Conservation (phyloP, 2,113 vertebrate genomes). For the Mastomys coucha region DNA sequence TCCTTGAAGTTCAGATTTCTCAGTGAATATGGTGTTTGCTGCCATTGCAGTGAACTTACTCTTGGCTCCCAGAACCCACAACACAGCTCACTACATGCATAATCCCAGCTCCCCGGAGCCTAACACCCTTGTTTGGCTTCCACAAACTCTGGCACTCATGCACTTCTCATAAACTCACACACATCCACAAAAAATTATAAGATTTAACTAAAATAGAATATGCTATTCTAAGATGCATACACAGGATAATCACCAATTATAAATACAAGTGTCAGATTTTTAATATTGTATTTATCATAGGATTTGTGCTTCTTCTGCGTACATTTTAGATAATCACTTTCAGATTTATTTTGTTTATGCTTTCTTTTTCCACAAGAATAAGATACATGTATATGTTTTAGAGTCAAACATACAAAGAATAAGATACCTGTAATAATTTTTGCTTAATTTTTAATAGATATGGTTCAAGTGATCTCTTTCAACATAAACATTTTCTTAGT, state of each 20-base stretch:
- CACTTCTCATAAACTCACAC: not conserved
- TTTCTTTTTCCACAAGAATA: not conserved
- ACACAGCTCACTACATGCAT: not conserved
- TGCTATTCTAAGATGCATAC: not conserved
- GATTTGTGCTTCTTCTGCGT: not conserved
- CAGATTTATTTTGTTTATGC: not conserved
- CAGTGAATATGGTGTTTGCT: not conserved
- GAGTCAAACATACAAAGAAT: not conserved
- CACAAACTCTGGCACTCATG: not conserved
- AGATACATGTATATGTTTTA: not conserved
- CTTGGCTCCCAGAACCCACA: not conserved
- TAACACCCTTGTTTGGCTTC: not conserved
- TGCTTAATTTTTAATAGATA: constrained; percentile 22
- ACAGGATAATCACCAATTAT: not conserved
- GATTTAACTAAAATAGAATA: not conserved
- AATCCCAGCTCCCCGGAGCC: fast-evolving
- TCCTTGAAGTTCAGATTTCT: not conserved
- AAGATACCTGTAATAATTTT: not conserved
- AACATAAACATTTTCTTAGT: not conserved
- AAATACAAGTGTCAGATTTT: not conserved
- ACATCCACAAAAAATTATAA: not conserved
- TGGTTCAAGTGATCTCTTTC: not conserved
- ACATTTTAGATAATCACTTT: not conserved
- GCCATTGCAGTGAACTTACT: not conserved
- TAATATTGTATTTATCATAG: not conserved